Evolutionary conservation across 1,140 invertebrate species (phyloP), one percentile per base, ranked within the genome.

Genomic region (Grapholita molesta): DNA sequence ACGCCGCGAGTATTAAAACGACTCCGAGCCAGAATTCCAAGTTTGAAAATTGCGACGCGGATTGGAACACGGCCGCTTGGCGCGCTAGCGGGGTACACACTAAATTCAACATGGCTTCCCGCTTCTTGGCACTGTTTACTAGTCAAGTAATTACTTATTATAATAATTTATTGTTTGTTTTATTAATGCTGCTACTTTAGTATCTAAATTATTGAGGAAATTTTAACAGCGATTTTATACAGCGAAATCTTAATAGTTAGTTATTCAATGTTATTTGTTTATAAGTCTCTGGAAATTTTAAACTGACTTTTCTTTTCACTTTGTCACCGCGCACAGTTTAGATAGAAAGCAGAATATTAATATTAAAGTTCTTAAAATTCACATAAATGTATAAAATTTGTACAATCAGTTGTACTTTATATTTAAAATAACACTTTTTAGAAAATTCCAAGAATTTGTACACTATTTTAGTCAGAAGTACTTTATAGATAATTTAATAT

Each of bases 21-120:
- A 80, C 83, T 25, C 91, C 90, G 57, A 89, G 69, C 91, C 91
- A 92, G 68, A 92, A 92, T 70, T 92, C 89, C 3, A 86, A 78
- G 73, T 90, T 87, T n/a, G 88, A 88, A 21, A 91, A 64, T 61
- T 76, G 72, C 21, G 84, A 85, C 2, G 75, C 82, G 0, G 78
- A 71, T 25, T 69, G 68, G 38, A 69, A 87, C 3, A 82, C 88
- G 66, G 73, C 80, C 70, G 85, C 67, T 4, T 69, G 66, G 0
- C 69, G 73, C 23, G 82, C 74, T 30, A 88, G 75, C 72, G 83
- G 82, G 32, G 69, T 74, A 72, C 81, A 87, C 9, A 91, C 89
- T 91, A 83, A 84, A 74, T 70, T 73, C 71, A 78, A 71, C 82
- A 85, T 87, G n/a, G 65, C 53, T 21, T 53, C 61, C 57, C 66